A percentile compares a stretch with the other conserved stretches of the same genome.
phyloP scores from a whole-genome alignment of 2,113 vertebrate genomes.

The Oryzias javanicus region DNA sequence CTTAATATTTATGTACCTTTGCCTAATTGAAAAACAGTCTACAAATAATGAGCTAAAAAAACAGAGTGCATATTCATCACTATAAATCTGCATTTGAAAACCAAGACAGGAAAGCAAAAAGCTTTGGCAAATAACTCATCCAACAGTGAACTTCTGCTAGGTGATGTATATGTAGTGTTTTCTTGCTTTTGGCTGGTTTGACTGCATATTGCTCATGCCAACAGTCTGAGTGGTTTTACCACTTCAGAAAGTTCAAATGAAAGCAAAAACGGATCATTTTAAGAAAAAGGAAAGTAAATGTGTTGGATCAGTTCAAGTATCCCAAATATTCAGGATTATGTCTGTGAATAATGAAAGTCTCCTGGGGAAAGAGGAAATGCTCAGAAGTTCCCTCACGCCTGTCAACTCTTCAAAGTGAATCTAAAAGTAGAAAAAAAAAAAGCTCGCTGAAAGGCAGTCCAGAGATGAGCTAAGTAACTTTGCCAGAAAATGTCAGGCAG shows the following conservation, averaged over 20 bases:
- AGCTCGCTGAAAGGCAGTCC: constrained; percentile 12
- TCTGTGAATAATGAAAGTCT: constrained; percentile 16
- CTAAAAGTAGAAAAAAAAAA: constrained; percentile 12
- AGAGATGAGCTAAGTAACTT: constrained; percentile 32
- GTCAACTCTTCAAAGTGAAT: constrained; percentile 26
- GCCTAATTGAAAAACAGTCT: too few relatives aligned
- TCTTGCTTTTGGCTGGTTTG: not conserved
- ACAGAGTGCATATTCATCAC: too few relatives aligned
- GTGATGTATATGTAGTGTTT: not conserved
- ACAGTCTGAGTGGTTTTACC: too few relatives aligned
- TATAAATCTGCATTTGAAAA: too few relatives aligned
- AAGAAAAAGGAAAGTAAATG: constrained; percentile 11
- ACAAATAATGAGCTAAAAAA: too few relatives aligned
- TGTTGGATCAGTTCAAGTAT: not conserved
- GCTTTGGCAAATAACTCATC: too few relatives aligned
- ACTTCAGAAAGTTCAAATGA: not conserved
- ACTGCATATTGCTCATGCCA: too few relatives aligned
- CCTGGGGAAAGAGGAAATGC: constrained; percentile 19
- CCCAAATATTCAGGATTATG: not conserved
- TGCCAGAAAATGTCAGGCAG: constrained; percentile 13
- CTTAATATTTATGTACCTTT: too few relatives aligned
- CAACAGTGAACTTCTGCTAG: not conserved
- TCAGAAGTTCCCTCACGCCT: constrained; percentile 13
- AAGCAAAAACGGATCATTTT: constrained; percentile 7
- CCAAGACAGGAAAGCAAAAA: too few relatives aligned